Conservation (phyloP, 2,113 vertebrate genomes). For the Bucco capensis region DNA sequence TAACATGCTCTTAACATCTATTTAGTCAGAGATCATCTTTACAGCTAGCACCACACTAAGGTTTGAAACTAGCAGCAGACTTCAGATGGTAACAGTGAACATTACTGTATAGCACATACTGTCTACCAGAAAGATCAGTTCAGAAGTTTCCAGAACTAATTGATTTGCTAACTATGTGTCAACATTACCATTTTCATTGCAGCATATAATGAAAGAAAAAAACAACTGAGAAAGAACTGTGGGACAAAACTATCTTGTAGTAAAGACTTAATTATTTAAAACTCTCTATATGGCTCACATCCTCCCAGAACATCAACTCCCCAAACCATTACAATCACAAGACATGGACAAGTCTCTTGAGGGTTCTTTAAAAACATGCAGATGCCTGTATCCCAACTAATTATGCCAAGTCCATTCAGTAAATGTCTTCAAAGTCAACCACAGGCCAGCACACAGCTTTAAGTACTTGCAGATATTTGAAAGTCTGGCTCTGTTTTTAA, state of each 20-base stretch:
- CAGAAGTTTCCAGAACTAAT: neutral
- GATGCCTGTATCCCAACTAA: neutral
- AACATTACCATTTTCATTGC: constrained; percentile 15
- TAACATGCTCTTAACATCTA: neutral
- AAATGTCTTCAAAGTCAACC: neutral
- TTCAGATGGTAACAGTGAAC: neutral
- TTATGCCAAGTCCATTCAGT: neutral
- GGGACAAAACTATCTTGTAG: neutral
- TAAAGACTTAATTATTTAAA: neutral
- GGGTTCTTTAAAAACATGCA: neutral
- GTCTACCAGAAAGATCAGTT: neutral
- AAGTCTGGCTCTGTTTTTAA: neutral
- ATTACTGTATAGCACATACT: neutral
- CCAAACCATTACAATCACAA: neutral
- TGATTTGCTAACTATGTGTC: constrained; percentile 1
- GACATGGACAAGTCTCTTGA: neutral
- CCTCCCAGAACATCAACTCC: neutral
- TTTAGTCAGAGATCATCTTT: neutral
- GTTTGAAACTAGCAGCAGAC: neutral
- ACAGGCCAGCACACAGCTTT: neutral
- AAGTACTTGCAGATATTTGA: neutral
- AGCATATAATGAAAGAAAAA: constrained; percentile 52
- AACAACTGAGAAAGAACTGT: constrained; percentile 33
- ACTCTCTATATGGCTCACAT: neutral
- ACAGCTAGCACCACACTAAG: neutral